Base-by-base conservation (phyloP, 2,113 vertebrate species). In the Odobenus rosmarus region DNA sequence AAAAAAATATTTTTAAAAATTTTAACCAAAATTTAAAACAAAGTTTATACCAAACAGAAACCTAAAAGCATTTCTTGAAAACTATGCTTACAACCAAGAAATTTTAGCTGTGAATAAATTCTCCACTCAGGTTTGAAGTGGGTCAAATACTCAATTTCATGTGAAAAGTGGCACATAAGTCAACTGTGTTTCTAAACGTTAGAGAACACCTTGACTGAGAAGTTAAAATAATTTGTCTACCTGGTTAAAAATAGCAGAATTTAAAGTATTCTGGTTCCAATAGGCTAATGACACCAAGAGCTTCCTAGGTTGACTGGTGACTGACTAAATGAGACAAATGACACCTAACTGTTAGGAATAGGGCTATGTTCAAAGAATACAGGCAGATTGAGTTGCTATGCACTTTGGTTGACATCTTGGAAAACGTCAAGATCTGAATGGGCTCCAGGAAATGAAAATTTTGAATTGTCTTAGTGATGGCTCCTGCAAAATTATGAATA, bases 21-120 rank as follows among this genome's bases (percentile, higher is more conserved):
- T 59, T 80, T 79, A 97, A 92, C 61, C 96, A 36, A 93, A 96
- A 89, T n/a, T 67, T 62, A 31, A 92, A 95, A 84, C 55, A 76
- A 94, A 74, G 31, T 85, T 89, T 88, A 84, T 15, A 62, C 11
- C 18, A 49, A 96, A 88, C 13, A 93, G 61, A 93, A 95, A 95
- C 33, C 42, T 86, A 61, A 87, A 92, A 55, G 36, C 12, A 93
- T 86, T 97, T 91, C 69, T 62, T 69, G 4, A 91, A 81, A 93
- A 86, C 2, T 88, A 80, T 71, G 33, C n/a, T 92, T 80, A 92
- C 46, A 93, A 95, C 24, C 21, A 89, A 87, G 80, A 95, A 94
- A 84, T 89, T 26, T 76, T 57, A 95, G 64, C 15, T 79, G 7
- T 83, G 14, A 90, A 74, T 84, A 85, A 67, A 88, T 77, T 67